Conservation (phyloP, 2,797 vertebrate species). For the Prunella strophiata region DNA sequence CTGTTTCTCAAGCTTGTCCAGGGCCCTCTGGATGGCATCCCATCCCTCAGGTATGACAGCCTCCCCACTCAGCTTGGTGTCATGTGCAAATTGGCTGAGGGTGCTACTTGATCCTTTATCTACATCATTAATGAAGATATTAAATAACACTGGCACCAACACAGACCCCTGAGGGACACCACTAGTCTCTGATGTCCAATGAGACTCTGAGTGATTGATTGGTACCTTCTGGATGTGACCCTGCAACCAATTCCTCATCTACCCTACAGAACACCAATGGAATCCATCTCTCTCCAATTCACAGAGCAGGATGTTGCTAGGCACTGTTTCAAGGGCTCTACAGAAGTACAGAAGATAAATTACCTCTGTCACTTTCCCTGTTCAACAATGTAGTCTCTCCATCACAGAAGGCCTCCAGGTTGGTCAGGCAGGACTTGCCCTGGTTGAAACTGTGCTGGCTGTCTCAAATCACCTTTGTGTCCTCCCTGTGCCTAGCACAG, state of each 20-base stretch:
- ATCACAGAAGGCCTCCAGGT: not conserved
- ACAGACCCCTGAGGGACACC: rapidly evolving
- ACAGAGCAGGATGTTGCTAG: not conserved
- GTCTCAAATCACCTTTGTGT: not conserved
- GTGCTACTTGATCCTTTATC: not conserved
- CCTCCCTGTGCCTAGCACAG: not conserved
- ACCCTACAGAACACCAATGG: not conserved
- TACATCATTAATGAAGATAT: not conserved
- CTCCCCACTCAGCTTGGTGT: not conserved
- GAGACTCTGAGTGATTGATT: not conserved
- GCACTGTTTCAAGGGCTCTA: not conserved
- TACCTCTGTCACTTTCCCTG: too few relatives aligned
- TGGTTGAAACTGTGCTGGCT: not conserved
- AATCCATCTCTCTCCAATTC: not conserved
- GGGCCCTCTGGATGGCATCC: not conserved
- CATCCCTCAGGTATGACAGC: too few relatives aligned
- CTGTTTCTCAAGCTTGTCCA: not conserved
- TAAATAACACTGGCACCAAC: not conserved
- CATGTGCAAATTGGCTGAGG: not conserved
- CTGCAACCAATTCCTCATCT: not conserved
- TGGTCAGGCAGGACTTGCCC: not conserved
- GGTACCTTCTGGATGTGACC: not conserved
- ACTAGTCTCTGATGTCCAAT: not conserved
- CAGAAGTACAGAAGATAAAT: not conserved
- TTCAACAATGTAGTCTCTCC: too few relatives aligned